phyloP scores from a whole-genome alignment of 2,888 invertebrate genomes.

The Caenorhabditis angaria region DNA sequence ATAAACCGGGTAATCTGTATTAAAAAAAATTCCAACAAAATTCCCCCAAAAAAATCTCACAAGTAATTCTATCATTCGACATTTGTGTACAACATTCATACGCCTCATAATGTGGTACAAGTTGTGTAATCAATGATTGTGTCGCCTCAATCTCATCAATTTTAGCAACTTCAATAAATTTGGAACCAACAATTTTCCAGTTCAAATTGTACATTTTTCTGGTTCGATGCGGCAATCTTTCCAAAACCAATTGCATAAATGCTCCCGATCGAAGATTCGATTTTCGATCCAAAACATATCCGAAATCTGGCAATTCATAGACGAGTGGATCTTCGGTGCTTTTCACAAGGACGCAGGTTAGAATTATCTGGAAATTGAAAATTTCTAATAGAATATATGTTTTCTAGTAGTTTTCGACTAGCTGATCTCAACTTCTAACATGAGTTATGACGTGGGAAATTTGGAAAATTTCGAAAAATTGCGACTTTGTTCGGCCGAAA shows the following conservation, averaged over 20 bases:
- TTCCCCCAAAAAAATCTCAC: no score
- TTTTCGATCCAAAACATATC: neutral
- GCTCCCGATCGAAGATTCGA: neutral
- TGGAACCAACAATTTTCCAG: constrained; percentile 5
- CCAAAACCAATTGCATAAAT: constrained; percentile 7
- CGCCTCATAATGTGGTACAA: neutral
- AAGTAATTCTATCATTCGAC: neutral
- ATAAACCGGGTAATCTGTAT: no score
- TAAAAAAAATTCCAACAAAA: no score
- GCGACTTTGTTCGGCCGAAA: no score
- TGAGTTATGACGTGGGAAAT: no score
- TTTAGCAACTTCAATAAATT: constrained; percentile 2
- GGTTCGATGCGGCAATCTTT: neutral
- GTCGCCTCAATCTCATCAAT: neutral
- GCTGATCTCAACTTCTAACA: no score
- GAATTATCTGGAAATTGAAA: neutral
- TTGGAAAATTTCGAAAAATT: no score
- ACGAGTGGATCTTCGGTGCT: constrained; percentile 1
- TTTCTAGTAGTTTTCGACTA: no score
- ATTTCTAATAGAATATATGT: no score
- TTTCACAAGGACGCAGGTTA: constrained; percentile 5
- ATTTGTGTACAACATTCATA: neutral
- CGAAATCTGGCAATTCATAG: constrained; percentile 7
- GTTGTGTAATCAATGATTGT: neutral
- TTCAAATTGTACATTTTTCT: neutral